These are phyloP conservation scores for Phenganax stokvisi DNA, from an alignment of 92 coral and sea anemone genomes.

Conservation along the genomic window DNA sequence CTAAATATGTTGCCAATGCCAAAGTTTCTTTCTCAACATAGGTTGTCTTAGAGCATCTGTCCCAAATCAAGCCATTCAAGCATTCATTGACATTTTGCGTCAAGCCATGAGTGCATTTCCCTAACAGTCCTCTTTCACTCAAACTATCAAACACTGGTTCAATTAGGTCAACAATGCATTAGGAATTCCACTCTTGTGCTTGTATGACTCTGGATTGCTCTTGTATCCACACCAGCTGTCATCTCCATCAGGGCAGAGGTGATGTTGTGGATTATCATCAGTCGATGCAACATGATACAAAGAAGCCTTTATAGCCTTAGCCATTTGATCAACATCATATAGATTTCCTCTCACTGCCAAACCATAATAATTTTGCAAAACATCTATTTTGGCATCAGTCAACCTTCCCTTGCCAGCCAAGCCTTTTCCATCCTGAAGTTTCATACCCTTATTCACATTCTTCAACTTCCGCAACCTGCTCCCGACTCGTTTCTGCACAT, in stretches of 20 bases:
- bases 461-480: constrained; percentile 16
- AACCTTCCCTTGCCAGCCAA: constrained; percentile 9
- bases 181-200: constrained; percentile 23
- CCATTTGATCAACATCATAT: not conserved
- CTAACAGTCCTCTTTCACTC: constrained; percentile 11
- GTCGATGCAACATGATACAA: constrained; percentile 20
- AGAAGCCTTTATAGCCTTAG: constrained; percentile 1
- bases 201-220: not conserved
- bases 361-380: not conserved
- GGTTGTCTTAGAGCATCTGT: constrained; percentile 25
- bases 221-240: constrained; percentile 3
- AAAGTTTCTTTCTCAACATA: constrained; percentile 12
- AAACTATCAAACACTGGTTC: constrained; percentile 6
- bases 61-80: constrained; percentile 25
- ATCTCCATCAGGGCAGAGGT: not conserved
- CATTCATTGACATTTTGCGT: constrained; percentile 31
- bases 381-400: not conserved
- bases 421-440: constrained; percentile 33
- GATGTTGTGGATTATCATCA: not conserved
- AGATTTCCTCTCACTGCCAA: not conserved
- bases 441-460: constrained; percentile 14
- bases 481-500: constrained; percentile 35
- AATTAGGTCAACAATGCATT: constrained; percentile 2
- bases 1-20: not conserved
- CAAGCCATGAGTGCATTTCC: constrained; percentile 26